Evolutionary conservation across 2,888 invertebrate genomes (phyloP), one percentile per base, ranked within the genome.

Genomic region (Apodemia duryi): DNA sequence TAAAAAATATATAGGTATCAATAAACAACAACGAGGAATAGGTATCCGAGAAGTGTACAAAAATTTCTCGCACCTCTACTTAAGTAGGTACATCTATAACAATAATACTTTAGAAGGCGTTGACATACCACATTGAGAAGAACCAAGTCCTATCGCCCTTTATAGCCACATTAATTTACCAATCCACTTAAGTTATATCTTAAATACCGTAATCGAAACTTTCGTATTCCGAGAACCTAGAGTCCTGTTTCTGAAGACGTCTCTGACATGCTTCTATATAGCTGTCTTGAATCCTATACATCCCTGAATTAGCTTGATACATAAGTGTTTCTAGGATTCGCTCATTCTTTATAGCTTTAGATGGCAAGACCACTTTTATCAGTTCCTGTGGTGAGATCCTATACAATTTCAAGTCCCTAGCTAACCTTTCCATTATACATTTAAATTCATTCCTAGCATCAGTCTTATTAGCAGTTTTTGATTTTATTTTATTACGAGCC

Each of bases 301-400:
- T 97, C 61, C 98, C 98, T 2, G 97, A 95, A 85, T 97, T 97
- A 64, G 98, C 98, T 88, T 98, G 98, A 86, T 95, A 96, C 96
- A 97, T 97, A 62, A 98, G 93, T 5, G 98, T 98, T 84, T 98
- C 97, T 79, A 98, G 92, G 74, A 98, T 98, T 66, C 96, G 93
- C 85, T 98, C 98, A 86, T 98, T 97, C 83, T 96, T 97, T 76
- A 98, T 97, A 62, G 97, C 97, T 84, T 98, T 98, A 68, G 97
- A 97, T 62, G 98, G 98, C 75, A 98, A 92, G 69, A 98, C 98
- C 78, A 97, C 97, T 92, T 97, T 97, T 71, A 98, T 97, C 75
- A 98, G 93, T 88, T 98, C 98, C 83, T 97, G 97, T 21, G 98
- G 98, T 72, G 98, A 96, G 82, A 98, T 98, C 81, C 97, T 95